Evolutionary conservation across 2,797 vertebrate genomes (phyloP), one percentile per base, ranked within the genome.

Genomic region (Momotus momota): DNA sequence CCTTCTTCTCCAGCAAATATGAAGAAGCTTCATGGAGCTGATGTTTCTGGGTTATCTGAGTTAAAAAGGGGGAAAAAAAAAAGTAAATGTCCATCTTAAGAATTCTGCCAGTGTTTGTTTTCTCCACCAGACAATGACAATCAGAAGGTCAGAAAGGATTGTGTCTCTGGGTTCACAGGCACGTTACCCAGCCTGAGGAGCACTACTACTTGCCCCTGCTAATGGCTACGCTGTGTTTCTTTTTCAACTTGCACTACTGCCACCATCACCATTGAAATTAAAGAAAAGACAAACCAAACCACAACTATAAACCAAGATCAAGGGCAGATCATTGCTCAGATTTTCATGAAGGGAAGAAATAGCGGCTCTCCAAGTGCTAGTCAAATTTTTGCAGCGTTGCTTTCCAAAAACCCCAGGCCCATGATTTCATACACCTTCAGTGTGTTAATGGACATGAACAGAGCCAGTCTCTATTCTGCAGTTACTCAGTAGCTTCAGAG

Each of bases 1-100:
- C 99, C 93, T 99, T 99, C 97, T 98, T 99, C 97, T 99, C 99
- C 96, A 99, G 97, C 40, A 99, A 97, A 94, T 98, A 99, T 0
- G 99, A 99, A 57, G 98, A 99, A 40, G 99, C 99, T 91, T 99
- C 98, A 66, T 98, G 98, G 70, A 99, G 98, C 27, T 98, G 97
- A 93, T 99, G 96, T 94, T 98, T 98, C 82, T 99, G 96, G 81
- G 98, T 99, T 95, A 99, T 98, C 99, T 99, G 88, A 77, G 92
- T 92, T 79, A 73, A 94, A 86, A 93, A 49, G 10, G 19, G 7
- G n/a, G 22, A 4, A 40, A 35, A n/a, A 29, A 48, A n/a, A 45
- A 72, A 78, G 45, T 73, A 11, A 89, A 41, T 1, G 3, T 33
- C 45, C 80, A 22, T 69, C 67, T 90, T 52, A 71, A 90, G 66